Base-by-base conservation (phyloP, 2,888 invertebrate species). In the Ptychoptera contaminata region DNA sequence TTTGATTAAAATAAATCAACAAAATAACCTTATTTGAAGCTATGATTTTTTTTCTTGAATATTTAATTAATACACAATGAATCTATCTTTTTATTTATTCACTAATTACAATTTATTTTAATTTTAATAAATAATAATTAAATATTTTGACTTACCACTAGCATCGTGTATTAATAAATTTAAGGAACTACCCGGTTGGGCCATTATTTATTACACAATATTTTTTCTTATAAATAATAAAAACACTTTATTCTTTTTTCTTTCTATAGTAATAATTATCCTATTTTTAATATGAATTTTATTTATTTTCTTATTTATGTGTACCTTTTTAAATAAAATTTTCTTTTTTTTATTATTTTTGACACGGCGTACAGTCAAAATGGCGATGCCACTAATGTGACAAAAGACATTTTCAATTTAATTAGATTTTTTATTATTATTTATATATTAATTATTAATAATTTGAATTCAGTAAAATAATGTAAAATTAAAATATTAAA, bases 341-440 rank as follows among this genome's bases (percentile, higher is more conserved):
- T 3, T 5, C 23, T 9, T 32, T 32, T 32, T 11, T 32, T 9
- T 16, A 34, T 16, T 23, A 35, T 29, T 30, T 34, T 35, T 42
- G 42, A 42, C 42, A 42, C 42, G 42, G 42, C 42, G 35, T 35
- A 30, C 30, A 16, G 42, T 42, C 42, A 42, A 42, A 42, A 42
- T 42, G 42, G 42, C 42, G 42, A 23, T 23, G 23, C 23, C 23
- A 23, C 23, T 23, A 23, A 23, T 23, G 23, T 23, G 23, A 23
- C 23, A 23, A 23, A 23, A 23, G 23, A 23, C 23, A 23, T 23
- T 23, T 23, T 23, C 23, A 5, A 23, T 23, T 23, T 23, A 5
- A 23, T 23, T 23, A 5, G 7, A 23, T 5, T 23, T 5, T 5
- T 23, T 23, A 5, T 23, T 23, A n/a, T 7, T 23, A 23, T 23